Evolutionary conservation across 2,797 vertebrate species (phyloP).

Genomic region (Anguilla pacifica): DNA sequence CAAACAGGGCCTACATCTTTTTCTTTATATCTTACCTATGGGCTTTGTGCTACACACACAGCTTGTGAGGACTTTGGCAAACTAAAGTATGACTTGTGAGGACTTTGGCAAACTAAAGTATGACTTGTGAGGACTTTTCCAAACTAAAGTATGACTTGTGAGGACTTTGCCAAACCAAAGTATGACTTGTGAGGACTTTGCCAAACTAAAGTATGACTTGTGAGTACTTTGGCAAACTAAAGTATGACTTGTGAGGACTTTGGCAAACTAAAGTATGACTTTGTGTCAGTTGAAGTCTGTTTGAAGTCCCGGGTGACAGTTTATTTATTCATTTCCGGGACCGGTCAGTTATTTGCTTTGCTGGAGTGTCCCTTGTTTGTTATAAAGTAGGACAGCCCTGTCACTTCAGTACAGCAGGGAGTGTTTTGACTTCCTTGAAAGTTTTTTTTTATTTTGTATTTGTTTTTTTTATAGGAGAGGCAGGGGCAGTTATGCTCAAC

Average conservation of each 20-base stretch:
- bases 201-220: too few species aligned
- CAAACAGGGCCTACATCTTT: neutral
- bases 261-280: neutral
- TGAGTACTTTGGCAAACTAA: too few species aligned
- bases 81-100: neutral
- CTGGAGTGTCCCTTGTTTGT: neutral
- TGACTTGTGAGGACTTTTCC: too few species aligned
- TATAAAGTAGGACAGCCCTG: slow-evolving; percentile 24
- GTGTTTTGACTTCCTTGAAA: slow-evolving; percentile 32
- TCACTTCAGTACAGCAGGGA: slow-evolving; percentile 21
- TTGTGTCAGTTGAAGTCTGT: neutral
- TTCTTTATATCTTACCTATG: neutral
- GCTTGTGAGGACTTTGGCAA: neutral
- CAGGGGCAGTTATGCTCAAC: neutral
- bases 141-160: too few species aligned
- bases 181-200: too few species aligned
- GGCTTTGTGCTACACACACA: neutral
- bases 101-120: too few species aligned
- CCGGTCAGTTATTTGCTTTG: slow-evolving; percentile 13
- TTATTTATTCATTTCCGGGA: slow-evolving; percentile 3
- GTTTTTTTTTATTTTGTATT: slow-evolving; percentile 22
- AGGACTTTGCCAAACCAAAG: too few species aligned
- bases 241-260: neutral
- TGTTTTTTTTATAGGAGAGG: slow-evolving; percentile 45
- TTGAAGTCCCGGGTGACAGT: neutral